Evolutionary conservation across 2,888 invertebrate species (phyloP).

Genomic region (Agonopterix heracliana): DNA sequence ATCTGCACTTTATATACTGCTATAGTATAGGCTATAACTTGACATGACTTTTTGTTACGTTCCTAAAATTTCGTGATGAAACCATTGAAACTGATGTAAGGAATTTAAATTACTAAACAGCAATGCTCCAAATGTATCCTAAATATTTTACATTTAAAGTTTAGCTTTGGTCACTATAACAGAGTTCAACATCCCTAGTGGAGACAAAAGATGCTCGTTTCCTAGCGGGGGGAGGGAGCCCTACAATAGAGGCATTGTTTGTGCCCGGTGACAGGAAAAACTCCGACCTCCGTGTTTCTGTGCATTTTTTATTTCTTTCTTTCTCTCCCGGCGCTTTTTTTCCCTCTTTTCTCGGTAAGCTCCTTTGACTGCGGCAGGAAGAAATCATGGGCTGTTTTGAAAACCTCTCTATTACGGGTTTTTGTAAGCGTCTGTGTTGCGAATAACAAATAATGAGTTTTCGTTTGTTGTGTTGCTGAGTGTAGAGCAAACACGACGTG

Average conservation of each 20-base stretch:
- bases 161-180: too few relatives aligned
- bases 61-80: too few relatives aligned
- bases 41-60: too few relatives aligned
- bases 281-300: constrained; percentile 75
- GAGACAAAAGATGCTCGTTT: constrained; percentile 75
- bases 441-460: constrained; percentile 9
- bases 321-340: constrained; percentile 41
- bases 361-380: constrained; percentile 58
- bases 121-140: too few relatives aligned
- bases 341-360: constrained; percentile 45
- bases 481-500: constrained; percentile 2
- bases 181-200: constrained; percentile 12
- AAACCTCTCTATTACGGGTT: constrained; percentile 35
- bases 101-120: too few relatives aligned
- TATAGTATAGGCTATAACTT: too few relatives aligned
- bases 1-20: too few relatives aligned
- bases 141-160: too few relatives aligned
- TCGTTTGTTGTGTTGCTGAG: background rate
- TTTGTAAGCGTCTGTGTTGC: constrained; percentile 9
- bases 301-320: constrained; percentile 71
- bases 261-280: constrained; percentile 76
- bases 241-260: constrained; percentile 72
- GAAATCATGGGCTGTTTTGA: constrained; percentile 64
- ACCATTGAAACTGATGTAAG: too few relatives aligned
- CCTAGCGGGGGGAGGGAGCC: constrained; percentile 42